Base-by-base conservation (phyloP, 2,888 invertebrate species). In the Chaetogeoica ovagalla region DNA sequence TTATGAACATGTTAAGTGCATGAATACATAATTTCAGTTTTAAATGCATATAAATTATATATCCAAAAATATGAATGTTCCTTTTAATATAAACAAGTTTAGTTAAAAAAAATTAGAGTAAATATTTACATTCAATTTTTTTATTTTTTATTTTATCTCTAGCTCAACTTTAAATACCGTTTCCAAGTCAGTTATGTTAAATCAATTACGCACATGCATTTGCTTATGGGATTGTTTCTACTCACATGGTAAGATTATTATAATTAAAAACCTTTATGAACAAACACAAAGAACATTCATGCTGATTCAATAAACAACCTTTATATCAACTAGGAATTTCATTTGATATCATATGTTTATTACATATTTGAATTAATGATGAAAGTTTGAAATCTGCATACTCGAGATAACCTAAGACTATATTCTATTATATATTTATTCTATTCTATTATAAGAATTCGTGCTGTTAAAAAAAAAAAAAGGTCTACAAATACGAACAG, bases 401-500 rank as follows among this genome's bases (percentile, higher is more conserved):
- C 3, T 43, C 7, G 19, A 43, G 15, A 77, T 55, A 15, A 37
- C 11, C 37, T 21, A 11, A 30, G 6, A 60, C n/a, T 55, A n/a
- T 55, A 68, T 30, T 43, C 23, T 52, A 48, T 68, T 48, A 66
- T n/a, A 21, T n/a, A n/a, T n/a, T n/a, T n/a, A n/a, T n/a, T 55
- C 30, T 55, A 68, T 30, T 43, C 23, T 52, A 48, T 68, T 48
- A 66, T n/a, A 21, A 70, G 6, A 52, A 55, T 19, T 57, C 69
- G 77, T 77, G 77, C 77, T 62, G 69, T 77, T 77, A 77, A 77
- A 37, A 39, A 57, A 65, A 11, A 70, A 17, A 39, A 11, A n/a
- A 74, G 23, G 43, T 66, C 66, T 43, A 77, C 48, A 37, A 62
- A 74, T 55, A 23, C 13, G 43, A 68, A 52, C 48, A 60, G n/a